phyloP scores from a whole-genome alignment of 1,140 invertebrate genomes.

The Acyrthosiphon pisum region DNA sequence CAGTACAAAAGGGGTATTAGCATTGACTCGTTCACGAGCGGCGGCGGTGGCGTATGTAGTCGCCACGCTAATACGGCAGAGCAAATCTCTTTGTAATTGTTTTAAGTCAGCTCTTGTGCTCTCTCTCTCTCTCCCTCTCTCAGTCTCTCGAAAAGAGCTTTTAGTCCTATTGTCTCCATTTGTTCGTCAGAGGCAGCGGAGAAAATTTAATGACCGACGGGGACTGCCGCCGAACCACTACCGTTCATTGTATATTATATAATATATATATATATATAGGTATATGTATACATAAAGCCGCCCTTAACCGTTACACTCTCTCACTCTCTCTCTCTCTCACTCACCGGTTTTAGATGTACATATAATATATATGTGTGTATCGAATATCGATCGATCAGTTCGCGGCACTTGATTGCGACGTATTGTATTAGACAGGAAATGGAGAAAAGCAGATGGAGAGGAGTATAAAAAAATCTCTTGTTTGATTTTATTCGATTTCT shows the following conservation, averaged over 20 bases:
- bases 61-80: slow-evolving; percentile 11
- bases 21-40: neutral
- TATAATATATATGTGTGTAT: neutral
- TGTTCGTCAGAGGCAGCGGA: neutral
- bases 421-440: slow-evolving; percentile 44
- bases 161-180: slow-evolving; percentile 50
- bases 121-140: neutral
- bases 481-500: slow-evolving; percentile 40
- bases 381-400: neutral
- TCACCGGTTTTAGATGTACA: neutral
- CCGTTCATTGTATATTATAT: neutral
- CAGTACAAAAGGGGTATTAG: slow-evolving; percentile 51
- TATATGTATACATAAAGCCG: neutral
- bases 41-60: neutral
- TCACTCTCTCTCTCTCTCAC: neutral
- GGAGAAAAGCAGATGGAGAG: neutral
- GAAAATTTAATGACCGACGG: slow-evolving; percentile 43
- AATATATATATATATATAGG: no score
- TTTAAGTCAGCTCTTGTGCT: slow-evolving; percentile 34
- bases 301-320: neutral
- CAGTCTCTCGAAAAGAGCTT: slow-evolving; percentile 38
- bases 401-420: slow-evolving; percentile 36
- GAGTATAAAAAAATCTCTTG: neutral
- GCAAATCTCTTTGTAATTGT: slow-evolving; percentile 56
- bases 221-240: neutral